Conservation (phyloP, 2,797 vertebrate genomes). For the Psittacula derbiana region DNA sequence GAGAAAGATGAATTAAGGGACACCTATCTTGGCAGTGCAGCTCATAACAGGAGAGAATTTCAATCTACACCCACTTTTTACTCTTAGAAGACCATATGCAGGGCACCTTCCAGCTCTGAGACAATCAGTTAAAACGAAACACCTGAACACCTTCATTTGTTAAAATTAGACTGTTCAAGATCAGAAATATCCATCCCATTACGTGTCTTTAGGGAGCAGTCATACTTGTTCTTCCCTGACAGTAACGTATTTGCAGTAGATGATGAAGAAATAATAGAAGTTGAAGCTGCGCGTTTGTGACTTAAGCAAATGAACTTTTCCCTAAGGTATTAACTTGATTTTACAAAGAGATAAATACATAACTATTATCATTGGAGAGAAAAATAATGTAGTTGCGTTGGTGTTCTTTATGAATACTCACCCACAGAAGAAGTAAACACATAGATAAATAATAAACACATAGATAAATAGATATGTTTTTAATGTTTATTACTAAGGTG, state of each 20-base stretch:
- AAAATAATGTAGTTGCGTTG: neutral
- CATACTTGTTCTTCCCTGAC: neutral
- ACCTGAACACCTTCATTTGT: neutral
- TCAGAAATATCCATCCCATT: neutral
- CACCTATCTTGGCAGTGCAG: neutral
- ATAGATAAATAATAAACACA: neutral
- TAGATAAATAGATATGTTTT: neutral
- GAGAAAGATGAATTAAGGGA: neutral
- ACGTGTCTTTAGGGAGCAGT: neutral
- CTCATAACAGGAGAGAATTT: neutral
- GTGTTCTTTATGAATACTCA: neutral
- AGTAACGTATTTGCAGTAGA: neutral
- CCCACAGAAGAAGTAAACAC: neutral
- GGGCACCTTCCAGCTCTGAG: neutral
- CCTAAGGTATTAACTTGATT: neutral
- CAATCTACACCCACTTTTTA: neutral
- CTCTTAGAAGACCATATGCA: neutral
- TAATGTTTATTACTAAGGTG: neutral
- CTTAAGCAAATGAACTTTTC: neutral
- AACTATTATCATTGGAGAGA: neutral
- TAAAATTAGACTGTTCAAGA: neutral
- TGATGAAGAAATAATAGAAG: neutral
- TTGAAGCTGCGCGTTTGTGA: neutral
- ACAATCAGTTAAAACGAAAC: neutral
- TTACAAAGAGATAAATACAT: neutral